A percentile compares a stretch with the other conserved stretches of the same genome.
Conservation (phyloP, 1,140 invertebrate genomes). For the Cydia fagiglandana region DNA sequence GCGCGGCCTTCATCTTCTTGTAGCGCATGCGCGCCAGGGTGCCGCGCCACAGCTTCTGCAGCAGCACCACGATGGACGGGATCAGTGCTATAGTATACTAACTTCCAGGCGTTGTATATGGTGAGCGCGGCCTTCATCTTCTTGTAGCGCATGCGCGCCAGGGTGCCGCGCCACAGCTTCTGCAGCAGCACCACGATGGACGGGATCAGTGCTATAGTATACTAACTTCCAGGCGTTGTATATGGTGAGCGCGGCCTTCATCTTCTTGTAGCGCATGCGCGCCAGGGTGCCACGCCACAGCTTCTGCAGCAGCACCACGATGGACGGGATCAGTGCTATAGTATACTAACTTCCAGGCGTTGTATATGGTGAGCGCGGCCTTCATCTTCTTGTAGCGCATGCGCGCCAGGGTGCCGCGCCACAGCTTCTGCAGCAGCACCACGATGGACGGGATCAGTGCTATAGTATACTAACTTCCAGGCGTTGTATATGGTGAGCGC, state of each 20-base stretch:
- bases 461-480: slow-evolving; percentile 81
- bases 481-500: slow-evolving; percentile 88
- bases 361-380: slow-evolving; percentile 90
- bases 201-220: slow-evolving; percentile 72
- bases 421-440: slow-evolving; percentile 95
- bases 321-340: slow-evolving; percentile 81
- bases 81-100: slow-evolving; percentile 37
- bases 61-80: slow-evolving; percentile 92
- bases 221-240: slow-evolving; percentile 87
- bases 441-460: slow-evolving; percentile 87
- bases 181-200: slow-evolving; percentile 95
- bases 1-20: slow-evolving; percentile 91
- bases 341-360: slow-evolving; percentile 84
- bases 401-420: slow-evolving; percentile 91
- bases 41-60: slow-evolving; percentile 97
- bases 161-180: slow-evolving; percentile 94
- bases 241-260: slow-evolving; percentile 91
- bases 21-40: slow-evolving; percentile 88
- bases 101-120: slow-evolving; percentile 91
- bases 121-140: slow-evolving; percentile 90
- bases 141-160: slow-evolving; percentile 89
- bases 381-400: slow-evolving; percentile 90
- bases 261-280: slow-evolving; percentile 88
- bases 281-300: slow-evolving; percentile 93
- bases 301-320: slow-evolving; percentile 96